phyloP scores from a whole-genome alignment of 23 tunicate genomes.

The Ascidia mentula region DNA sequence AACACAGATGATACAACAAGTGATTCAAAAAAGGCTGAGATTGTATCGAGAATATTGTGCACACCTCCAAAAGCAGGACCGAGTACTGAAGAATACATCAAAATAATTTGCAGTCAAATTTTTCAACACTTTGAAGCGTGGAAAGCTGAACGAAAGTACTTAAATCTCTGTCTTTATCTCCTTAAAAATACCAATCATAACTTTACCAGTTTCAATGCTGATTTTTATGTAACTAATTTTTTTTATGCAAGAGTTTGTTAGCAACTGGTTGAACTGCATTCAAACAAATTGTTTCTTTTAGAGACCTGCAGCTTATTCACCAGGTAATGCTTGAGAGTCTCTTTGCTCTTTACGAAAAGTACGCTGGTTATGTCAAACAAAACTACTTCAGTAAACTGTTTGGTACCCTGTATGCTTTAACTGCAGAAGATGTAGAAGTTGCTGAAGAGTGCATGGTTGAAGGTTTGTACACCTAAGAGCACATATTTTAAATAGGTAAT shows the following conservation, averaged over 20 bases:
- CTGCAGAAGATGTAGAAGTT: background rate
- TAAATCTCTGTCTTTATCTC: too few species aligned
- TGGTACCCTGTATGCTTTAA: background rate
- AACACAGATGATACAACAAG: constrained; percentile 12
- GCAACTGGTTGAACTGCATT: background rate
- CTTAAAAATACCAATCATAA: too few species aligned
- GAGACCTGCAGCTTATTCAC: background rate
- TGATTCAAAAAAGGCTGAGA: constrained; percentile 28
- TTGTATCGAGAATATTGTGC: constrained; percentile 14
- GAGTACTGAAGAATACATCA: background rate
- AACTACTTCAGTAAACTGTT: background rate
- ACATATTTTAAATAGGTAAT: too few species aligned
- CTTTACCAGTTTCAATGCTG: too few species aligned
- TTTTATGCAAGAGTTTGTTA: too few species aligned
- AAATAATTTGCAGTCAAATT: background rate
- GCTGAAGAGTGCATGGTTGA: background rate
- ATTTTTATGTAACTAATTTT: too few species aligned
- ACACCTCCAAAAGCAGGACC: constrained; percentile 9
- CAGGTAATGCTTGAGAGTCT: constrained; percentile 15
- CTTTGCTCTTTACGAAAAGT: constrained; percentile 10
- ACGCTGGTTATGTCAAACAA: background rate
- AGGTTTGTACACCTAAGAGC: too few species aligned
- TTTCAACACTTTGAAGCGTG: background rate
- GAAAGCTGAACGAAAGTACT: background rate
- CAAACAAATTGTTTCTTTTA: background rate